Conservation (phyloP, 2,888 invertebrate genomes). For the Euplexia lucipara region DNA sequence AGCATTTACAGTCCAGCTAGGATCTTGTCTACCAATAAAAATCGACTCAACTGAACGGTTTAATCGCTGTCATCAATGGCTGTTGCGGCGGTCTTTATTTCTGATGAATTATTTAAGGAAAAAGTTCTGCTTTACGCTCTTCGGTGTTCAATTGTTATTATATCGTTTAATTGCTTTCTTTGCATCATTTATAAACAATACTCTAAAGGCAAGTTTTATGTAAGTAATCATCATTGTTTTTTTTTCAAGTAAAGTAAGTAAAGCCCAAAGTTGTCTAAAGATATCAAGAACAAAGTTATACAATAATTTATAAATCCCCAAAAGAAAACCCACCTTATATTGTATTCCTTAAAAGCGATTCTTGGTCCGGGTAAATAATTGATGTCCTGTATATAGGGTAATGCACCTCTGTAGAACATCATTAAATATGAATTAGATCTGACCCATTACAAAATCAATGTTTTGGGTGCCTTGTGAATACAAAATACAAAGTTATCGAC, state of each 20-base stretch:
- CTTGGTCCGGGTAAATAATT: slow-evolving; percentile 67
- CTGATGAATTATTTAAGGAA: slow-evolving; percentile 7
- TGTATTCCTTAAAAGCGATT: slow-evolving; percentile 59
- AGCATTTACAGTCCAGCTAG: background rate
- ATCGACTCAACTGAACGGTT: slow-evolving; percentile 27
- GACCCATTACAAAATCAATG: slow-evolving; percentile 71
- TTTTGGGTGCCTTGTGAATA: slow-evolving; percentile 52
- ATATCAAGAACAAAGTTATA: slow-evolving; percentile 14
- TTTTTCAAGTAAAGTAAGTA: slow-evolving; percentile 16
- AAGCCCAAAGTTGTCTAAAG: slow-evolving; percentile 8
- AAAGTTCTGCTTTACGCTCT: slow-evolving; percentile 18
- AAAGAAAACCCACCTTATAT: slow-evolving; percentile 39
- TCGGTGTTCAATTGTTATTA: slow-evolving; percentile 5
- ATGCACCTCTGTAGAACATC: slow-evolving; percentile 62
- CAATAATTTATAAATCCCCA: slow-evolving; percentile 21
- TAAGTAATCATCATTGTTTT: slow-evolving; percentile 6
- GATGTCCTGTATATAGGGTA: slow-evolving; percentile 64
- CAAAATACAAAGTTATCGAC: slow-evolving; percentile 29
- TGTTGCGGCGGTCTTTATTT: slow-evolving; percentile 39
- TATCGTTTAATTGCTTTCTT: slow-evolving; percentile 29
- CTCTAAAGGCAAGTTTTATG: slow-evolving; percentile 4
- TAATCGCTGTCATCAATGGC: slow-evolving; percentile 43
- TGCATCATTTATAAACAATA: slow-evolving; percentile 26
- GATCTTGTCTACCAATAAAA: slow-evolving; percentile 30
- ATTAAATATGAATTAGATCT: slow-evolving; percentile 76